Evolutionary conservation across 2,797 vertebrate genomes (phyloP), one percentile per base, ranked within the genome.

Genomic region (Babyrousa celebensis): DNA sequence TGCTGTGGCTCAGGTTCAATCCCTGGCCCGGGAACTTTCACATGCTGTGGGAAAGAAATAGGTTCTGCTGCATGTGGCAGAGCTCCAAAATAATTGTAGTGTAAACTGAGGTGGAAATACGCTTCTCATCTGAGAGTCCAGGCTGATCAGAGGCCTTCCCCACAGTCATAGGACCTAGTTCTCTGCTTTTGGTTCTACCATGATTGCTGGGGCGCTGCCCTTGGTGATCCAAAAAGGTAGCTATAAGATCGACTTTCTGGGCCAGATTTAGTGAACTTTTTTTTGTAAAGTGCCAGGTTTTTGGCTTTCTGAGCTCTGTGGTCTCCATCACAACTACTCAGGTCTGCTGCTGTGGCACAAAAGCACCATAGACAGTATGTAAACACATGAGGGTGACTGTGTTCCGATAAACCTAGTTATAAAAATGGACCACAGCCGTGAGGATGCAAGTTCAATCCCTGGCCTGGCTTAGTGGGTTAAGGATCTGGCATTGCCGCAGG

Each of bases 171-270:
- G 43, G 60, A 62, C 67, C 74, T 20, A 12, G 40, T n/a, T 58
- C 27, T 6, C 83, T 68, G 29, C 10, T 54, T 91, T 14, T 18
- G 29, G 29, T 10, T 87, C 67, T 48, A 9, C 18, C 27, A 15
- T 68, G 27, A 52, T 25, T 91, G 10, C 68, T 94, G 29, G 23
- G 12, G 1, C 15, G 40, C 60, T 40, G 40, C 87, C 56, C 21
- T 63, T 65, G 71, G 29, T 63, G 56, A 60, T 91, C 65, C 60
- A 75, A 20, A 63, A 80, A 17, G 0, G 0, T 11, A 36, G 16
- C 9, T 62, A 1, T 77, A 15, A 62, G 62, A 23, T 54, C 29
- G 1, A 12, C 70, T 85, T 58, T 78, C 72, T 27, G 68, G 20
- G 23, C 15, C 48, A 29, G 40, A 14, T 5, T 56, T 43, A 12